Evolutionary conservation across 2,113 vertebrate genomes (phyloP).

Genomic region (Caranx ignobilis): DNA sequence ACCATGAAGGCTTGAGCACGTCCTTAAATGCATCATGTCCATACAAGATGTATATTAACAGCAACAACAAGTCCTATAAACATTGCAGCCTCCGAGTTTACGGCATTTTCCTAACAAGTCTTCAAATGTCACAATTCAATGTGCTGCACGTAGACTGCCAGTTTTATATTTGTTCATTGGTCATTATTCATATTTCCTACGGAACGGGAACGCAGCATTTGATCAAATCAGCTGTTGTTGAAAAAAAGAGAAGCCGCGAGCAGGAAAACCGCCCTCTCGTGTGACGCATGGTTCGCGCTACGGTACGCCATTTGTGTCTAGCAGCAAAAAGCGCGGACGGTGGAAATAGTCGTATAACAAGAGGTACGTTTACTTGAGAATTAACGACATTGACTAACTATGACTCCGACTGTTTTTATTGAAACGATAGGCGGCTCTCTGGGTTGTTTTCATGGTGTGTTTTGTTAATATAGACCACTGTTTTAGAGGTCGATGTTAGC

Average conservation of each 20-base stretch:
- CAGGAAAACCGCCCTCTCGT: conserved; percentile 11
- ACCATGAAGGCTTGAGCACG: too few species aligned
- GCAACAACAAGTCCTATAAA: not conserved
- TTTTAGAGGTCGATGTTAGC: conserved; percentile 74
- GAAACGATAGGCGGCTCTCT: not conserved
- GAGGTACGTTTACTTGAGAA: conserved; percentile 70
- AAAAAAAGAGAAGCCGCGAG: conserved; percentile 18
- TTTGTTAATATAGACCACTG: not conserved
- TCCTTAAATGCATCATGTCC: not conserved
- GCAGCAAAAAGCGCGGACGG: conserved; percentile 88
- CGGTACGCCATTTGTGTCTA: conserved; percentile 93
- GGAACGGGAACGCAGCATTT: conserved; percentile 3
- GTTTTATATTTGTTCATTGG: fast-evolving
- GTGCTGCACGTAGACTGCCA: not conserved
- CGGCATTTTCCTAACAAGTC: too few species aligned
- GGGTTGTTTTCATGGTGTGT: conserved; percentile 19
- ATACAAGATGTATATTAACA: too few species aligned
- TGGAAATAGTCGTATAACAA: conserved; percentile 68
- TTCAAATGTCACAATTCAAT: not conserved
- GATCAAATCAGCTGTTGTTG: conserved; percentile 35
- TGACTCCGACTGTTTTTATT: not conserved
- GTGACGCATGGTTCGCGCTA: conserved; percentile 85
- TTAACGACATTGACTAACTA: not conserved
- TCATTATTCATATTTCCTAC: conserved; percentile 10
- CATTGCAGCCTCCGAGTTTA: not conserved